phyloP scores from a whole-genome alignment of 2,888 invertebrate genomes.

The Campoplex capitator region DNA sequence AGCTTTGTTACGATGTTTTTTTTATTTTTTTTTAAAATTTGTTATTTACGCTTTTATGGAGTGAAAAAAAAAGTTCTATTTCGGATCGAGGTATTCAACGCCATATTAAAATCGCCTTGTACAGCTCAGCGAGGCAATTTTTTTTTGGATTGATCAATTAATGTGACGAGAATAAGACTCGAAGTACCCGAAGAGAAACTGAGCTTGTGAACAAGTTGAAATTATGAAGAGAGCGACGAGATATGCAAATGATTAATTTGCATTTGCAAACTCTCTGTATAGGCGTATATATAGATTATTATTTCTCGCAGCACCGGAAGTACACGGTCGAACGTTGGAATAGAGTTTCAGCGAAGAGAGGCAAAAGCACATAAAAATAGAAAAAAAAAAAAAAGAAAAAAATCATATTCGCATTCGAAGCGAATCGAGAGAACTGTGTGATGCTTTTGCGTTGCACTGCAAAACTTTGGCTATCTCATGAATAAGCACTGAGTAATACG shows the following conservation, averaged over 20 bases:
- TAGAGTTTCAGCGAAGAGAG: background rate
- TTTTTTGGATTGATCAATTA: no score
- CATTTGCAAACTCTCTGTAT: background rate
- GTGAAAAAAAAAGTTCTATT: background rate
- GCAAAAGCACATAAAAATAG: background rate
- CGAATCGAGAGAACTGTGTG: constrained; percentile 10
- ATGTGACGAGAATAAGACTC: no score
- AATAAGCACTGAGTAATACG: constrained; percentile 66
- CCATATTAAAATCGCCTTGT: no score
- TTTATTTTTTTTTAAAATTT: background rate
- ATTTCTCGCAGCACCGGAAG: background rate
- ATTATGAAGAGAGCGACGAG: background rate
- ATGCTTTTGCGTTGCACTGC: constrained; percentile 17
- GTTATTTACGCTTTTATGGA: background rate
- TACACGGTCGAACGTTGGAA: background rate
- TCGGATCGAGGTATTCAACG: no score
- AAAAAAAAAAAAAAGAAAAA: background rate
- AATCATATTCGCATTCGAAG: background rate
- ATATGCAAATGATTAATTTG: background rate
- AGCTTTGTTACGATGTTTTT: background rate
- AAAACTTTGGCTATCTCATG: constrained; percentile 61
- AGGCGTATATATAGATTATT: background rate
- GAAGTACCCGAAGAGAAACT: background rate
- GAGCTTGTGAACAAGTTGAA: constrained; percentile 16
- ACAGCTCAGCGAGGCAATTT: no score